Base-by-base conservation (phyloP, 2,888 invertebrate species). In the Mesopsocus fuscifrons region DNA sequence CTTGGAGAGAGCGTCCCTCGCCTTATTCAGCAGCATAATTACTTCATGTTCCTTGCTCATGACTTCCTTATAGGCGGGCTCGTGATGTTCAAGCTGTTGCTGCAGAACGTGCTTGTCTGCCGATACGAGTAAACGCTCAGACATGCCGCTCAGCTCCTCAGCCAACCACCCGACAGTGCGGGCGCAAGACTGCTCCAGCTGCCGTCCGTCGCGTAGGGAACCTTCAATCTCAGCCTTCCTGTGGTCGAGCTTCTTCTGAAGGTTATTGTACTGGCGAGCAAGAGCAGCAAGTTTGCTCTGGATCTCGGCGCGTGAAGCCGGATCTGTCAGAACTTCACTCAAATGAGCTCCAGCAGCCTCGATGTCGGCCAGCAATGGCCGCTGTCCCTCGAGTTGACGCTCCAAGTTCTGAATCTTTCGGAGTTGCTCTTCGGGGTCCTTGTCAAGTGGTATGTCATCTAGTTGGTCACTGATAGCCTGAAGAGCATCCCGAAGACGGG, bases 21-120 rank as follows among this genome's bases (percentile, higher is more conserved):
- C 92, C 62, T 89, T 91, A 57, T 92, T 91, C 22, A 94, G 60
- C 13, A 94, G 66, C 78, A 92, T 89, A 50, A 92, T 88, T 1
- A 92, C 78, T 62, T 94, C 92, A 55, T 91, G 89, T 54, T 91
- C 91, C 48, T 84, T 72, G 49, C 80, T 75, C 64, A 87, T 77
- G 2, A 92, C 81, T 54, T 87, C 87, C 23, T 83, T 69, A 60
- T 92, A 91, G 41, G 88, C 69, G 1, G 89, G 88, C 63, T 88
- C 89, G 57, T 89, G 89, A 23, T 82, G 74, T 49, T 82, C 78
- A 43, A 88, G 68, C 65, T 95, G 94, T 54, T 84, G 82, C 52
- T 80, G 81, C 38, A 97, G 66, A 43, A 79, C 72, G 49, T 74
- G 74, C 33, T 74, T 66, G 55, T 91, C 83, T 0, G 94, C 94